Evolutionary conservation across 2,888 invertebrate species (phyloP).

Genomic region (Pammene aurita): DNA sequence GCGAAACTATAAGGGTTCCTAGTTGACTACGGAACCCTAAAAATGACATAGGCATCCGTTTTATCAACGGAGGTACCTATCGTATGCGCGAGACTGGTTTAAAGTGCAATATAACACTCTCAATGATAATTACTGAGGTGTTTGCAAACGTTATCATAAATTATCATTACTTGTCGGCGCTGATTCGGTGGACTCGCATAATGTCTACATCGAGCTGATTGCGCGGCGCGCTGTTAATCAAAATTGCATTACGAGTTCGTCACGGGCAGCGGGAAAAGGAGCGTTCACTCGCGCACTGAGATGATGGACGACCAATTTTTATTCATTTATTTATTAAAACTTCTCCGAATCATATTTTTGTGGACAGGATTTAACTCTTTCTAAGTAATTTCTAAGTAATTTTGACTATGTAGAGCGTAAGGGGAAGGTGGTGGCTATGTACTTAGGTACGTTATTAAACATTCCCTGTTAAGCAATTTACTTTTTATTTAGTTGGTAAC

Average conservation of each 20-base stretch:
- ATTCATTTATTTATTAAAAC: slow-evolving; percentile 34
- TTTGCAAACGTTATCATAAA: slow-evolving; percentile 37
- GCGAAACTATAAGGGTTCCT: too few relatives aligned
- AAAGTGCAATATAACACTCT: slow-evolving; percentile 8
- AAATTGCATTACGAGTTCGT: slow-evolving; percentile 72
- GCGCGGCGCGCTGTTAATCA: slow-evolving; percentile 69
- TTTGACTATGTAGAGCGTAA: too few relatives aligned
- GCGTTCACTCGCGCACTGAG: slow-evolving; percentile 57
- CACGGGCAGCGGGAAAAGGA: slow-evolving; percentile 64
- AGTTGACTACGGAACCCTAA: too few relatives aligned
- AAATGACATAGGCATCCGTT: too few relatives aligned
- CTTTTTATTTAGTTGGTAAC: too few relatives aligned
- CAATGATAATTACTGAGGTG: slow-evolving; percentile 30
- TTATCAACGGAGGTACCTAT: too few relatives aligned
- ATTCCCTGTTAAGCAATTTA: too few relatives aligned
- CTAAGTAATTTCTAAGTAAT: too few relatives aligned
- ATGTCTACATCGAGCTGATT: slow-evolving; percentile 70
- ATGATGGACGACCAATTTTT: slow-evolving; percentile 66
- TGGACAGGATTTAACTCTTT: background rate
- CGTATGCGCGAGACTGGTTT: slow-evolving; percentile 7
- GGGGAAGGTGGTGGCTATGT: too few relatives aligned
- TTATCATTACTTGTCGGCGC: slow-evolving; percentile 29
- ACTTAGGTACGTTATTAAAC: too few relatives aligned
- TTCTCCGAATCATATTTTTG: slow-evolving; percentile 4
- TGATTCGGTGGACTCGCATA: slow-evolving; percentile 52